Evolutionary conservation across 1,140 invertebrate species (phyloP), one percentile per base, ranked within the genome.

Genomic region (Ceratosolen solmsi): DNA sequence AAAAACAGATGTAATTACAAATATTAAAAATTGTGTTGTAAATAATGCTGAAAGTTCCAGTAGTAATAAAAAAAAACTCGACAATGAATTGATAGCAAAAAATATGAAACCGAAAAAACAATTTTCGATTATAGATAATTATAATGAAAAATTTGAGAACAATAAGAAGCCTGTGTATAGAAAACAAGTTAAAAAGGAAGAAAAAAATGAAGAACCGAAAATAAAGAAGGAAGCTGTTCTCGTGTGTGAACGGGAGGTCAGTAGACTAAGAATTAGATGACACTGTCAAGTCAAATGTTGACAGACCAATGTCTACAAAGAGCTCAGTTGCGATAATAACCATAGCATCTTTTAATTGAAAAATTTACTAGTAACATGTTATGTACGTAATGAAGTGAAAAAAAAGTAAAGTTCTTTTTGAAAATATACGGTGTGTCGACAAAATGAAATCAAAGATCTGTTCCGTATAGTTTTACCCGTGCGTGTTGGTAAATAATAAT

Each of bases 241-340:
- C 86, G 85, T 83, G 86, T 87, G 86, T 86, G 89, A 92, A 81
- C 89, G 90, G 90, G 91, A 92, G 91, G 91, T 92, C 91, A 92
- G 91, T 91, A 90, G 79, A 76, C 51, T 85, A 76, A 82, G 68
- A 75, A 75, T 84, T 78, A 33, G 84, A 56, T 82, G 83, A 84
- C 80, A 84, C 81, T 86, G 84, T 84, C 83, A 79, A 84, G 82
- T 82, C 83, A 82, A 72, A 72, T 74, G 38, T 85, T 85, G 86
- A 86, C 83, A 86, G 83, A 79, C 88, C 89, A 90, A 91, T 90
- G 89, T 90, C 89, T 91, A 89, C 89, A 90, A 91, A 89, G 88
- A 89, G 87, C 89, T 90, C 86, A 85, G 84, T 86, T 68, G 76
- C 83, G 78, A 79, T 74, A 75, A 82, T 71, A 82, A 83, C 63